Evolutionary conservation across 2,113 vertebrate genomes (phyloP).

Genomic region (Ailuropoda melanoleuca): DNA sequence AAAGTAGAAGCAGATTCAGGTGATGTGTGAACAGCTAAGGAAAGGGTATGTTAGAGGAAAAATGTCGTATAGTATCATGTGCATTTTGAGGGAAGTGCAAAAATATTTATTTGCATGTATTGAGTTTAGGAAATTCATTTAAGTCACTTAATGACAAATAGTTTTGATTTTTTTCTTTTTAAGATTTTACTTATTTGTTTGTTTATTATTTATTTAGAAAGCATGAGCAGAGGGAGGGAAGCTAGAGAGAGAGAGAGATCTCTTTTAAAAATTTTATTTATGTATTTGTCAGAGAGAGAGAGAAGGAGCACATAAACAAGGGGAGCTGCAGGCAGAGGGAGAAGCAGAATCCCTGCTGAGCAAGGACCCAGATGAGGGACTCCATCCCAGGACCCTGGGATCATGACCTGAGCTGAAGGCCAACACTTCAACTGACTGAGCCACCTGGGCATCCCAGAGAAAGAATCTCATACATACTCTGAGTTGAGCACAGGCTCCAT

Average conservation of each 20-base stretch:
- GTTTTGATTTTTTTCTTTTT: background rate
- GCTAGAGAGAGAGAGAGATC: background rate
- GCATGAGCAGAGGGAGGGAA: background rate
- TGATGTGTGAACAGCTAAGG: background rate
- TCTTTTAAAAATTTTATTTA: no score
- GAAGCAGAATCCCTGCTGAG: no score
- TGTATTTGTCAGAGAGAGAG: no score
- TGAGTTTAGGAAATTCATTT: background rate
- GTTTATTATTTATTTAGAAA: background rate
- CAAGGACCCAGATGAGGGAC: no score
- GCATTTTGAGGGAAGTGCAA: background rate
- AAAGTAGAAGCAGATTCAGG: background rate
- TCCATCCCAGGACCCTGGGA: no score
- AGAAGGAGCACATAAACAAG: no score
- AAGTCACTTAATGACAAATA: background rate
- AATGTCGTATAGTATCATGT: background rate
- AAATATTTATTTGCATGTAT: background rate
- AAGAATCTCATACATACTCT: background rate
- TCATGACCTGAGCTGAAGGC: no score
- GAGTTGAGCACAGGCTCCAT: background rate
- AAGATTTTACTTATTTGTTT: background rate
- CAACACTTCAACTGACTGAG: no score
- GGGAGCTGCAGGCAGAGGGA: no score
- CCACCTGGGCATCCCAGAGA: background rate
- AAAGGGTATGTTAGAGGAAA: background rate